Conservation (phyloP, 92 coral and sea anemone species). For the Paramuricea clavata region DNA sequence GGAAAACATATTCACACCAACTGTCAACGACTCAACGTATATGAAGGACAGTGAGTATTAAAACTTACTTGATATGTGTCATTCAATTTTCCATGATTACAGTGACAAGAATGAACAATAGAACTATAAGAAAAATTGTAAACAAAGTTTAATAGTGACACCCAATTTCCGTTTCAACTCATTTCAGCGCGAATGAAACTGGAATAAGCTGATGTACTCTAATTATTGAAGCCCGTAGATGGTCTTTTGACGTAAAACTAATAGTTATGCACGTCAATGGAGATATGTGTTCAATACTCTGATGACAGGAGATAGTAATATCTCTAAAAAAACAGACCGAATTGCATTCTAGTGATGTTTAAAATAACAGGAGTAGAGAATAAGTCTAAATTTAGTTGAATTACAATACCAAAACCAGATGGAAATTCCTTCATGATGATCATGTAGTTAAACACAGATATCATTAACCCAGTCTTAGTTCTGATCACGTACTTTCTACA, state of each 20-base stretch:
- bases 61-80: too few relatives aligned
- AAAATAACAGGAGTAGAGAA: background rate
- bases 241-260: slow-evolving; percentile 15
- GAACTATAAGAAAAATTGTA: background rate
- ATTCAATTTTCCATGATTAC: too few relatives aligned
- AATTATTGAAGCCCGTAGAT: background rate
- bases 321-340: background rate
- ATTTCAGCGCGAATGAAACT: background rate
- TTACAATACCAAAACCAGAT: too few relatives aligned
- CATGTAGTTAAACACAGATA: too few relatives aligned
- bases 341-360: background rate
- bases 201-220: background rate
- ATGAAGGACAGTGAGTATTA: too few relatives aligned
- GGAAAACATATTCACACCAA: too few relatives aligned
- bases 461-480: too few relatives aligned
- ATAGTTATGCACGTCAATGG: background rate
- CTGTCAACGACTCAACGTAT: too few relatives aligned
- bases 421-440: too few relatives aligned
- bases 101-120: background rate
- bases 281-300: background rate
- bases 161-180: background rate
- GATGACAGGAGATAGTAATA: slow-evolving; percentile 2
- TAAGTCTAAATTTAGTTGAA: too few relatives aligned
- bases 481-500: too few relatives aligned
- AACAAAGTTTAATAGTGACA: background rate